Evolutionary conservation across 2,888 invertebrate species (phyloP), one percentile per base, ranked within the genome.

Genomic region (Eilema depressum): DNA sequence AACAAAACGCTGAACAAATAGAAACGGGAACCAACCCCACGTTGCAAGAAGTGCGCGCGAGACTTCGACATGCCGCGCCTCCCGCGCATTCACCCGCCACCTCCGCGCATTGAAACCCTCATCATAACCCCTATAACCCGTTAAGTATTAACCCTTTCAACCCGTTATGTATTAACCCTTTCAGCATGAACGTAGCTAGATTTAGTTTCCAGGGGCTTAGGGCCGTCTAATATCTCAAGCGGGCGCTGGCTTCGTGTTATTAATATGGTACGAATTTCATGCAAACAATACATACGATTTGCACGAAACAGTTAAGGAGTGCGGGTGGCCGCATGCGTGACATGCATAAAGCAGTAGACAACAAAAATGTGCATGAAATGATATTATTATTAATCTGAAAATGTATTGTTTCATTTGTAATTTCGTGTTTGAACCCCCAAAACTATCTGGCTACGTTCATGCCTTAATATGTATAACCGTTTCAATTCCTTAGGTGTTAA

Each of bases 21-120:
- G 94, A 92, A 68, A 83, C 93, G 5, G 95, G 93, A 23, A 93
- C 94, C 28, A 93, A 92, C 83, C 91, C 95, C 23, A 90, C 94
- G 66, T 86, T 95, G 84, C 93, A 92, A 72, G 91, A 94, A 75
- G 86, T 95, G 47, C 92, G 95, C 75, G 95, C 95, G 76, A 91
- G 95, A 0, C 84, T 95, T 76, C 85, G 95, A 75, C 95, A 95
- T 80, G 95, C 95, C 75, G 91, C 92, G 68, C 84, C 89, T n/a
- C 75, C 86, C 25, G 69, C 85, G 56, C 88, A 91, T 73, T 89
- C 93, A 66, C 88, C 92, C 74, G 90, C 93, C 68, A 89, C 93
- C 8, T 90, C 92, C 25, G 93, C 93, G 78, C 93, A 95, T 78
- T 94, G 86, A 89, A 72, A 64, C 11, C 59, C 26, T 12, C 66